phyloP scores from a whole-genome alignment of 2,888 invertebrate species.

The Parnassius apollo region DNA sequence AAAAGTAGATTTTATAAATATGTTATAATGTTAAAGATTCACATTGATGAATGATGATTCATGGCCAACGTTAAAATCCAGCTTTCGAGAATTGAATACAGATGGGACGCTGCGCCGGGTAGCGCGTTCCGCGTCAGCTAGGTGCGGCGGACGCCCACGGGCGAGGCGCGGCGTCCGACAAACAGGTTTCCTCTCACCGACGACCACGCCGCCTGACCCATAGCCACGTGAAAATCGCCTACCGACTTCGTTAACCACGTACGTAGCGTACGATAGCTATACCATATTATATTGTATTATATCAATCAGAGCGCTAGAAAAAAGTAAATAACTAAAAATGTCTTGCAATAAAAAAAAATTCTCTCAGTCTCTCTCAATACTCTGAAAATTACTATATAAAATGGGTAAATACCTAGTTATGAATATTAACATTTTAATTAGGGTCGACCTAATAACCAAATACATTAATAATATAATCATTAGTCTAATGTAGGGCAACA shows the following conservation, averaged over 20 bases:
- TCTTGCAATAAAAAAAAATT: no score
- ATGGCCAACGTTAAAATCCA: constrained; percentile 16
- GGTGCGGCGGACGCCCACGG: constrained; percentile 56
- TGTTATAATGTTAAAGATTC: constrained; percentile 11
- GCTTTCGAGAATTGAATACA: constrained; percentile 24
- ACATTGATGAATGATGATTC: constrained; percentile 20
- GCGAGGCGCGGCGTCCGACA: constrained; percentile 45
- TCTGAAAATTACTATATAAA: no score
- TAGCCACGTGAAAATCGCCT: constrained; percentile 35
- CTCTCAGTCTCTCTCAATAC: no score
- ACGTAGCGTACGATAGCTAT: not conserved
- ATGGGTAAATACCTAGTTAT: no score
- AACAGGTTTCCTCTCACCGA: constrained; percentile 77
- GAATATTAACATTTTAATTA: no score
- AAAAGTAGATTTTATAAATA: not conserved
- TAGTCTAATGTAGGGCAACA: not conserved
- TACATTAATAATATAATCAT: not conserved
- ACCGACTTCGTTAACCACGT: constrained; percentile 15
- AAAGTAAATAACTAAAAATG: no score
- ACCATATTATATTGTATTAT: no score
- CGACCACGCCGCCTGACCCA: constrained; percentile 38
- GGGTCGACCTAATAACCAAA: no score
- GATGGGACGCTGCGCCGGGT: constrained; percentile 24
- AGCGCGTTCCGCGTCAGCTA: constrained; percentile 38
- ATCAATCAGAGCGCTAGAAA: no score